Base-by-base conservation (phyloP, 2,888 invertebrate genomes). In the Plagodis pulveraria region DNA sequence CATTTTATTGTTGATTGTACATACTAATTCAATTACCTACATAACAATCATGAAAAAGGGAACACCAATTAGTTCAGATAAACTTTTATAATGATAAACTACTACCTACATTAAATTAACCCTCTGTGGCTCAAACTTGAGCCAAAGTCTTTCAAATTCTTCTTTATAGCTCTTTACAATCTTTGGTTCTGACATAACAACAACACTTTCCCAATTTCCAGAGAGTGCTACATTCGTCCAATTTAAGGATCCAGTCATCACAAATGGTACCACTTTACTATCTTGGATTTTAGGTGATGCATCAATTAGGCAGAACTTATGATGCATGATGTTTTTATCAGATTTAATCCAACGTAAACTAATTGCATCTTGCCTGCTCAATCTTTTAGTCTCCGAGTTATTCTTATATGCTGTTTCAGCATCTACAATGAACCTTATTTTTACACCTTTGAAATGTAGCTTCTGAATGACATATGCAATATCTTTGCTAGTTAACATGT, bases 261-360 rank as follows among this genome's bases (percentile, higher is more conserved):
- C 65, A 47, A 81, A 71, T 5, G 89, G 86, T 2, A 71, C 73
- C 0, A 55, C 38, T 0, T 48, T 6, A 6, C 62, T 58, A 48
- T 75, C 66, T 1, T 68, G 69, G 55, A 10, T 32, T 34, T 60
- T 65, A 7, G 54, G 6, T 32, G 72, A 55, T 6, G 81, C 73
- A 72, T 96, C 96, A 11, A 95, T 83, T 5, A 96, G 77, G 48
- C 94, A 94, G 83, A 96, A 96, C 78, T 97, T 97, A 77, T 97
- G 96, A 73, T 97, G 97, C 96, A 97, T 96, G 53, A 95, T 80
- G 69, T 88, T 93, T 0, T 93, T 84, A 22, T 22, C 22, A 0
- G 88, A 87, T 50, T 86, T 89, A 78, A 89, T 91, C 79, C 87
- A 90, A 65, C 93, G 89, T 0, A 94, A 86, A 50, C 87, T 84